Evolutionary conservation across 2,113 vertebrate genomes (phyloP), one percentile per base, ranked within the genome.

Genomic region (Chlamydotis undulata): DNA sequence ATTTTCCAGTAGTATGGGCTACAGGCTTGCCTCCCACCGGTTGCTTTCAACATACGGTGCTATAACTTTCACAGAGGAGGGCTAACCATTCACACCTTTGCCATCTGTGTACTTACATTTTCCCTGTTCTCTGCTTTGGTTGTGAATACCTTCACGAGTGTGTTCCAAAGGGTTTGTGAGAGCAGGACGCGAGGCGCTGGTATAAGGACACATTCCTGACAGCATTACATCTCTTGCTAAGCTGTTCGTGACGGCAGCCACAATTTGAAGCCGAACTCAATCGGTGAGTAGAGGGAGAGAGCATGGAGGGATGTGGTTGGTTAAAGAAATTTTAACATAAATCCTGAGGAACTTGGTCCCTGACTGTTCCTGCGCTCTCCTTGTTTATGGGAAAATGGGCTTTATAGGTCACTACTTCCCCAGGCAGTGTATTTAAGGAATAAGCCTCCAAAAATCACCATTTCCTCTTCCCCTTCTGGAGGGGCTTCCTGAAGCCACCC

Each of bases 1-100:
- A 86, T 97, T 97, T 97, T 94, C 91, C 83, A 91, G 91, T 91
- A 81, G 90, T 79, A 88, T 59, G 94, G 97, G 97, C 96, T 97
- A 89, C 83, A 96, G 83, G 89, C 94, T 97, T 96, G 85, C 94
- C 88, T 97, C 94, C 95, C 96, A 90, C 94, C 45, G 47, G 13
- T 43, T 93, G 96, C 94, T 98, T 97, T 97, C 94, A 95, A 96
- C 86, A 91, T 52, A 96, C 35, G 98, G 98, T 98, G 98, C 98
- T 98, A 98, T 93, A 90, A 98, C 82, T 79, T 91, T 50, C 63
- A 82, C 73, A 94, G 91, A 97, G 82, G 97, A 98, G 97, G 97
- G 98, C 97, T 97, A 94, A 76, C 90, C 67, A 87, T 75, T 31
- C 75, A 88, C 95, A 92, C 89, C 78, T 92, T 83, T 75, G 53